These are phyloP conservation scores for Glossophaga mutica DNA, from an alignment of 2,797 vertebrate genomes.

Conservation along the genomic window DNA sequence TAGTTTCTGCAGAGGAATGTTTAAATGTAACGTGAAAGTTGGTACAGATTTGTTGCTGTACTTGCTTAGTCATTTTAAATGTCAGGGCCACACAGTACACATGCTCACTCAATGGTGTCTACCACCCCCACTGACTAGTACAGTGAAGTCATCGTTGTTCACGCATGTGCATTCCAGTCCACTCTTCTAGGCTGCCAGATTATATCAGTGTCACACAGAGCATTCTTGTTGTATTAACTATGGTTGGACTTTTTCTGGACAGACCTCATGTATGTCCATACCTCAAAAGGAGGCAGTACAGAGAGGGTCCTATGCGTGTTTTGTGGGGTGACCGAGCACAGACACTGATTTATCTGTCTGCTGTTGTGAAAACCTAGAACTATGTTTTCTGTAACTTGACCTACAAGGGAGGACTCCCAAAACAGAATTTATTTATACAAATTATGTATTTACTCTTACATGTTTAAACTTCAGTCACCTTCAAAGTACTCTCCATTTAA, in stretches of 20 bases:
- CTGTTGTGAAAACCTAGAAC: neutral
- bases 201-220: neutral
- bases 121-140: neutral
- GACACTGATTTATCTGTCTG: constrained; percentile 6
- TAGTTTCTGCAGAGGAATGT: neutral
- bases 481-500: neutral
- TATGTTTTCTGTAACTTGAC: constrained; percentile 44
- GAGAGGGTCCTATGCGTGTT: neutral
- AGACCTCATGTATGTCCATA: neutral
- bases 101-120: neutral
- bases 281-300: neutral
- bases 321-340: neutral
- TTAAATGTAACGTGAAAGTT: neutral
- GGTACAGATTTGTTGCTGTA: neutral
- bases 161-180: neutral
- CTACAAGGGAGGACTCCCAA: neutral
- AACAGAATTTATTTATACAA: neutral
- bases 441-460: neutral
- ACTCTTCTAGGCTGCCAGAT: neutral
- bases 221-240: neutral
- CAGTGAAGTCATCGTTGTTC: neutral
- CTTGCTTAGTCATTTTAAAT: neutral
- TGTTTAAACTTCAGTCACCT: neutral
- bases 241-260: neutral
- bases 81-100: neutral